These are phyloP conservation scores for Rhamnusium bicolor DNA, from an alignment of 2,888 invertebrate genomes.

Conservation along the genomic window DNA sequence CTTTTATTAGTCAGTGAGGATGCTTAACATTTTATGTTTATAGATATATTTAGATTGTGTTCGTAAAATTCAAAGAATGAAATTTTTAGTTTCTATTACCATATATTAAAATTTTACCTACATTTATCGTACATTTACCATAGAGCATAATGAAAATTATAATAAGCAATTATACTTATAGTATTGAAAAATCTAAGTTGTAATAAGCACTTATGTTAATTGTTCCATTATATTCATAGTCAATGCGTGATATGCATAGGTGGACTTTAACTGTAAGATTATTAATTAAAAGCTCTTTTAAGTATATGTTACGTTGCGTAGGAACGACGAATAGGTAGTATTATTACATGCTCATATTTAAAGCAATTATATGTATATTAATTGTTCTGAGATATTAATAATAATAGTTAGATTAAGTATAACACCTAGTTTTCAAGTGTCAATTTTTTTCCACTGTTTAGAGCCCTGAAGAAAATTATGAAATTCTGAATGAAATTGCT, in stretches of 20 bases:
- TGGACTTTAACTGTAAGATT: constrained; percentile 24
- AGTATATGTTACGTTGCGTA: constrained; percentile 6
- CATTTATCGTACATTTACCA: constrained; percentile 9
- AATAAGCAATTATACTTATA: background rate
- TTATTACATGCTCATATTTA: constrained; percentile 14
- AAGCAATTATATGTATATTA: background rate
- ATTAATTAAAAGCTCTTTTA: constrained; percentile 13
- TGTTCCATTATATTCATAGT: constrained; percentile 25
- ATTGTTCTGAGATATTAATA: background rate
- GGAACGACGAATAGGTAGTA: constrained; percentile 5
- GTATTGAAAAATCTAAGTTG: background rate
- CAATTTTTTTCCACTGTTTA: background rate
- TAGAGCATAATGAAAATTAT: constrained; percentile 7
- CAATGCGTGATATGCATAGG: constrained; percentile 14
- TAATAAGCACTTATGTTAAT: constrained; percentile 20
- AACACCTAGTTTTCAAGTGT: background rate
- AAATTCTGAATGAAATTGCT: no score
- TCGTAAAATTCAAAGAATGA: no score
- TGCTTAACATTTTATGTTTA: no score
- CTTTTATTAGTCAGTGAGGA: no score
- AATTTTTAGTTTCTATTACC: constrained; percentile 4
- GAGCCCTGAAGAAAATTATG: background rate
- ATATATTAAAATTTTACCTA: constrained; percentile 15
- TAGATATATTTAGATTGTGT: no score
- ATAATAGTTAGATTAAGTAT: background rate